Evolutionary conservation across 2,888 invertebrate species (phyloP).

Genomic region (Dolichopus griseipennis): DNA sequence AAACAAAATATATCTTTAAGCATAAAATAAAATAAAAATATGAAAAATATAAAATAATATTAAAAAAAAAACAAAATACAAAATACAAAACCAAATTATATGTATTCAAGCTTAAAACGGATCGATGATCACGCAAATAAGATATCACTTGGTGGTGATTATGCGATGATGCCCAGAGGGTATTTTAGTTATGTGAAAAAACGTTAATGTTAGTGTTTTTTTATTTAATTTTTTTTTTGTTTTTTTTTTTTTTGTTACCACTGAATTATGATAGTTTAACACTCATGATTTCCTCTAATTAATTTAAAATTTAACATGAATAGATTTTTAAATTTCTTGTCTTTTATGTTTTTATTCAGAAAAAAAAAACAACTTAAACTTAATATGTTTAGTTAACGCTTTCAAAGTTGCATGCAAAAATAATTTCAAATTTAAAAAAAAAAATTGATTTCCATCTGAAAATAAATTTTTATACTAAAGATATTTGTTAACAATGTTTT

Average conservation of each 20-base stretch:
- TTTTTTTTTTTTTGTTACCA: not conserved
- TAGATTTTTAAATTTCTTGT: not conserved
- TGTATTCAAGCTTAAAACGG: not conserved
- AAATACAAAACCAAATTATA: not conserved
- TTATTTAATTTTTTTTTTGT: not conserved
- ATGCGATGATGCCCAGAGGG: slow-evolving; percentile 1
- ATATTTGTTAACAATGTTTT: no score
- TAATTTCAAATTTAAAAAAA: not conserved
- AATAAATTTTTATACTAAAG: no score
- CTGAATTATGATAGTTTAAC: slow-evolving; percentile 6
- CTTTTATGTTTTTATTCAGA: no score
- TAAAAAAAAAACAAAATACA: no score
- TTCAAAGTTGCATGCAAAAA: not conserved
- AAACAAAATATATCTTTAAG: no score
- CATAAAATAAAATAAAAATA: no score
- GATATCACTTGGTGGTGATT: slow-evolving; percentile 1
- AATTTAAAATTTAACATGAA: slow-evolving; percentile 6
- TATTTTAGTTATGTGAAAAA: not conserved
- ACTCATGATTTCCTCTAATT: slow-evolving; percentile 6
- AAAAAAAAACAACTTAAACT: not conserved
- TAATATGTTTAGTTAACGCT: not conserved
- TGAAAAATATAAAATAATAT: no score
- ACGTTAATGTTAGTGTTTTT: not conserved
- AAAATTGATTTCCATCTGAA: no score
- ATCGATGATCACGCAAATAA: slow-evolving; percentile 2